A percentile compares a stretch with the other conserved stretches of the same genome.
phyloP scores from a whole-genome alignment of 2,113 vertebrate species.

The Pituophis catenifer region DNA sequence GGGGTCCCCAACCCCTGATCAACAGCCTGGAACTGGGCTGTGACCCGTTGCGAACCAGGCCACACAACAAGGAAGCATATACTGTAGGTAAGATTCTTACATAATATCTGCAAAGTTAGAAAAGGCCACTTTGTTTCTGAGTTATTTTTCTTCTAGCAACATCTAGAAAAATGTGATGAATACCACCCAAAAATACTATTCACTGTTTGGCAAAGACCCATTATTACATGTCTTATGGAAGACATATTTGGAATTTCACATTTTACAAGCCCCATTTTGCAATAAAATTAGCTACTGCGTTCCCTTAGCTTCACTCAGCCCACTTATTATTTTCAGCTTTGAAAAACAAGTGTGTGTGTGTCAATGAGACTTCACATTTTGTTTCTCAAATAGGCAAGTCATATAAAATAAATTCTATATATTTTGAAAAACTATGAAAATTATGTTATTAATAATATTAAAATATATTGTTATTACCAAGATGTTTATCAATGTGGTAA shows the following conservation, averaged over 20 bases:
- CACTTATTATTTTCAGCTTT: constrained; percentile 17
- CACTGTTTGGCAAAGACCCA: background rate
- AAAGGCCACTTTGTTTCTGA: background rate
- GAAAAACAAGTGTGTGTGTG: background rate
- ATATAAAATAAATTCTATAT: background rate
- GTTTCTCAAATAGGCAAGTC: background rate
- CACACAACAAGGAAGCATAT: background rate
- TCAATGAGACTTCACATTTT: background rate
- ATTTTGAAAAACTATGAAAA: constrained; percentile 12
- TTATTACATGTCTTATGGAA: constrained; percentile 5
- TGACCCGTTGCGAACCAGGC: background rate
- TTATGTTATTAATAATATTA: background rate
- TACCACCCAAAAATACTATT: background rate
- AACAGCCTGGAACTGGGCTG: no score
- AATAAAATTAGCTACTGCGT: constrained; percentile 4
- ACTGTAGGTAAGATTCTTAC: background rate
- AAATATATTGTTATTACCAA: constrained; percentile 10
- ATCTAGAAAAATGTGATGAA: background rate
- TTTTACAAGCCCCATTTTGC: constrained; percentile 12
- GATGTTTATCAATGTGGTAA: background rate
- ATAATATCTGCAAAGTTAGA: background rate
- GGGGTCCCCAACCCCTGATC: no score
- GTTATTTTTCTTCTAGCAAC: background rate
- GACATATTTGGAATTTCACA: background rate
- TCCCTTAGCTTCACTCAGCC: background rate